These are phyloP conservation scores for Siniperca obscura DNA, from an alignment of 2,797 vertebrate genomes.

Conservation along the genomic window DNA sequence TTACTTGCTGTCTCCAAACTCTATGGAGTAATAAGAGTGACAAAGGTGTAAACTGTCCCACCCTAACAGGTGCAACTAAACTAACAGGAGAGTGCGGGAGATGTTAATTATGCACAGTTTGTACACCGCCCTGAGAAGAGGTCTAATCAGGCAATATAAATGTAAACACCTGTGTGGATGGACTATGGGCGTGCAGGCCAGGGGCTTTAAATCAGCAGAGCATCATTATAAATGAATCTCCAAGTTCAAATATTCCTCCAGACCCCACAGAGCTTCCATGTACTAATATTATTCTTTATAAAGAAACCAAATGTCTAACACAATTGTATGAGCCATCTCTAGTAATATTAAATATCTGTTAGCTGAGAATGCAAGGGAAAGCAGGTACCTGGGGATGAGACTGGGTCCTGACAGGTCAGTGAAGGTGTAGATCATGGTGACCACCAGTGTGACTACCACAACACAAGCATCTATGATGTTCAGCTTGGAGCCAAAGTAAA, in stretches of 20 bases:
- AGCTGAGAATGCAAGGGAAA: not conserved
- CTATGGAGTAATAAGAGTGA: not conserved
- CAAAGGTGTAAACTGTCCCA: not conserved
- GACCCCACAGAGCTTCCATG: not conserved
- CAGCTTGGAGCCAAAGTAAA: constrained; percentile 90
- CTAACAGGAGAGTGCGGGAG: not conserved
- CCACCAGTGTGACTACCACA: constrained; percentile 86
- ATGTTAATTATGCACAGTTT: not conserved
- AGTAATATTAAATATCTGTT: not conserved
- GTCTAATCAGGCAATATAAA: not conserved
- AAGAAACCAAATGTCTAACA: not conserved
- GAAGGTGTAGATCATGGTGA: constrained; percentile 88
- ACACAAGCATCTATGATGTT: constrained; percentile 90
- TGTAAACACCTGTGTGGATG: not conserved
- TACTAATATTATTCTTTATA: not conserved
- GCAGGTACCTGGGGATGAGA: constrained; percentile 89
- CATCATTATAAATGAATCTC: not conserved
- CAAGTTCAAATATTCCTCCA: not conserved
- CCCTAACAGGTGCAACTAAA: not conserved
- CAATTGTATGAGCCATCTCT: not conserved
- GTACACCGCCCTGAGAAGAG: not conserved
- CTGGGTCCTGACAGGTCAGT: constrained; percentile 80
- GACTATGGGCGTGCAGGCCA: not conserved
- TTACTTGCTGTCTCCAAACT: not conserved
- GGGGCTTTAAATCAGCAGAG: not conserved